Conservation (phyloP, 2,113 vertebrate genomes). For the Oxyura jamaicensis region DNA sequence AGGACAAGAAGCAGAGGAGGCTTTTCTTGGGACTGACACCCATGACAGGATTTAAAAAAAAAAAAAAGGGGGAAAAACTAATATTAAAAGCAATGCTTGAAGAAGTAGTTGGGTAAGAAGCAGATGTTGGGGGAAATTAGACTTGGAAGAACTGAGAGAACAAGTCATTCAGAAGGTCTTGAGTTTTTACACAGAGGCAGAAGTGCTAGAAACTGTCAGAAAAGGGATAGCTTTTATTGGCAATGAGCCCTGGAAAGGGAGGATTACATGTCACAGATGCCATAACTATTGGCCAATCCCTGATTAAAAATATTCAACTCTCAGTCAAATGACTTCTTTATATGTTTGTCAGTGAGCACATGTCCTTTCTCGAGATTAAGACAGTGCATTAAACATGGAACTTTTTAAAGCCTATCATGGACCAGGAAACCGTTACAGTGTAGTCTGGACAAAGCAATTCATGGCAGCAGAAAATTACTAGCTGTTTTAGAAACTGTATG, state of each 20-base stretch:
- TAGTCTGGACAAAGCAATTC: neutral
- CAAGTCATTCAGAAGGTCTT: neutral
- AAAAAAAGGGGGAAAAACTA: neutral
- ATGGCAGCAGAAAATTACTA: neutral
- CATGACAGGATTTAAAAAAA: neutral
- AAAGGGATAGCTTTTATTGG: neutral
- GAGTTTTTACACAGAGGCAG: neutral
- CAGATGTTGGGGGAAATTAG: neutral
- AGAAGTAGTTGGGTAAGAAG: neutral
- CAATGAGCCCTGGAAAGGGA: neutral
- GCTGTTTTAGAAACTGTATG: neutral
- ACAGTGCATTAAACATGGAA: neutral
- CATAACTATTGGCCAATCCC: neutral
- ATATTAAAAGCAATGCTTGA: neutral
- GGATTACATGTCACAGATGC: neutral
- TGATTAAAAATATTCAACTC: neutral
- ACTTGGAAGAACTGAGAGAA: neutral
- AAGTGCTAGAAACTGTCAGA: neutral
- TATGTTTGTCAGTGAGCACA: neutral
- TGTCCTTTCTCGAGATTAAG: neutral
- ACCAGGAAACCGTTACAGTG: neutral
- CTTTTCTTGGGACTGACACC: neutral
- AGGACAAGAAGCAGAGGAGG: neutral
- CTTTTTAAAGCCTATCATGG: neutral
- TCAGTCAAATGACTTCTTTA: neutral